Evolutionary conservation across 2,113 vertebrate species (phyloP).

Genomic region (Saguinus imperator): DNA sequence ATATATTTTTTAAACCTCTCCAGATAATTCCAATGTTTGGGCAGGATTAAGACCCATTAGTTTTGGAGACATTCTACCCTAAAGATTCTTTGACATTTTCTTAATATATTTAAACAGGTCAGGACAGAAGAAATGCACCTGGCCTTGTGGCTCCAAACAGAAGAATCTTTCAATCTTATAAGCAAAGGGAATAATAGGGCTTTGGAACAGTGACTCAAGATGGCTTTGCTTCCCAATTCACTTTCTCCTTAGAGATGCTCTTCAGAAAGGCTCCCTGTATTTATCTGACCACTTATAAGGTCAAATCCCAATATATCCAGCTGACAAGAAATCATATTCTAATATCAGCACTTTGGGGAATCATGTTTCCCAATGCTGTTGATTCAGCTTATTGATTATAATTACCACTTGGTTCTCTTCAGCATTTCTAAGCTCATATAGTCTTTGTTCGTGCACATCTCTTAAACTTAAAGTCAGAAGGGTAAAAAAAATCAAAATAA

Average conservation of each 20-base stretch:
- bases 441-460: not conserved
- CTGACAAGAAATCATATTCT: not conserved
- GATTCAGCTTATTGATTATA: not conserved
- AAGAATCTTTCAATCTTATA: not conserved
- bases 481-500: not conserved
- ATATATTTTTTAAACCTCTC: not conserved
- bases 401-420: not conserved
- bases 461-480: not conserved
- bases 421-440: not conserved
- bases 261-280: not conserved
- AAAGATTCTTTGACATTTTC: not conserved
- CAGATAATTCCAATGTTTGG: not conserved
- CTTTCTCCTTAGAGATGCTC: not conserved
- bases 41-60: not conserved
- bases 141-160: not conserved
- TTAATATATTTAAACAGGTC: not conserved
- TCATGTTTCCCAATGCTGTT: not conserved
- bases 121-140: not conserved
- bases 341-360: not conserved
- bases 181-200: not conserved
- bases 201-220: not conserved
- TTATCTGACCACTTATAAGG: not conserved
- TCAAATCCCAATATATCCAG: not conserved
- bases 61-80: not conserved
- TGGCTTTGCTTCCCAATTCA: not conserved